Percentiles rank a stretch among this genome's conserved stretches.
These are phyloP conservation scores for Nycteola revayana DNA, from an alignment of 2,888 invertebrate genomes.

Conservation along the genomic window DNA sequence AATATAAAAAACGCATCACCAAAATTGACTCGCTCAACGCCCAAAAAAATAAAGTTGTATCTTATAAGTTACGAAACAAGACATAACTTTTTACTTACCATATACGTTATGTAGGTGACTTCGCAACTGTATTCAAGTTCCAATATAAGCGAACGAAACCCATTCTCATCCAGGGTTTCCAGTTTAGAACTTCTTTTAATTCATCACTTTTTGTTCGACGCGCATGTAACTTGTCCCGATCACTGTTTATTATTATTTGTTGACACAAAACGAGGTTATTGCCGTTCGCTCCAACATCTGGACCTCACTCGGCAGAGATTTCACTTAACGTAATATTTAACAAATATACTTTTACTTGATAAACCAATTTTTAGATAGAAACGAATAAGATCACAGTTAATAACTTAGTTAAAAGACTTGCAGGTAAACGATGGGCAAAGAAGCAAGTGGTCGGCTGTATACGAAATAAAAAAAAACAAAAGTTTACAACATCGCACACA, in stretches of 20 bases:
- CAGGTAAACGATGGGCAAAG: conserved; percentile 55
- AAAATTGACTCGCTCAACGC: conserved; percentile 22
- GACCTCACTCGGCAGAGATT: conserved; percentile 57
- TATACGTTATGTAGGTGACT: conserved; percentile 77
- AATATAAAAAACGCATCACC: conserved; percentile 39
- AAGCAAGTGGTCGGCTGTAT: conserved; percentile 53
- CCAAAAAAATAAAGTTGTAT: conserved; percentile 42
- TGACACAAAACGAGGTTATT: conserved; percentile 74
- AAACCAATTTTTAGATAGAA: conserved; percentile 14
- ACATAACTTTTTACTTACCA: conserved; percentile 77
- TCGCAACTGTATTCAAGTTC: conserved; percentile 61
- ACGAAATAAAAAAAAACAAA: conserved; percentile 61
- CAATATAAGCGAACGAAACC: conserved; percentile 53
- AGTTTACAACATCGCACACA: conserved; percentile 53
- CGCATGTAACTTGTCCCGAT: conserved; percentile 59
- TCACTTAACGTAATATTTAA: conserved; percentile 54
- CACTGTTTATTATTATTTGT: conserved; percentile 77
- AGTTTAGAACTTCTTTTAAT: conserved; percentile 72
- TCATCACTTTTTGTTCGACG: conserved; percentile 63
- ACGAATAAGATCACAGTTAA: conserved; percentile 22
- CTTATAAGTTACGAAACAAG: conserved; percentile 65
- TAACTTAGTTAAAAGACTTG: conserved; percentile 47
- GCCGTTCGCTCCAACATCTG: conserved; percentile 66
- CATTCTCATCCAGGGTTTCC: conserved; percentile 68
- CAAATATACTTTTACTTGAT: conserved; percentile 29